Evolutionary conservation across 2,797 vertebrate species (phyloP), one percentile per base, ranked within the genome.

Genomic region (Limosa lapponica): DNA sequence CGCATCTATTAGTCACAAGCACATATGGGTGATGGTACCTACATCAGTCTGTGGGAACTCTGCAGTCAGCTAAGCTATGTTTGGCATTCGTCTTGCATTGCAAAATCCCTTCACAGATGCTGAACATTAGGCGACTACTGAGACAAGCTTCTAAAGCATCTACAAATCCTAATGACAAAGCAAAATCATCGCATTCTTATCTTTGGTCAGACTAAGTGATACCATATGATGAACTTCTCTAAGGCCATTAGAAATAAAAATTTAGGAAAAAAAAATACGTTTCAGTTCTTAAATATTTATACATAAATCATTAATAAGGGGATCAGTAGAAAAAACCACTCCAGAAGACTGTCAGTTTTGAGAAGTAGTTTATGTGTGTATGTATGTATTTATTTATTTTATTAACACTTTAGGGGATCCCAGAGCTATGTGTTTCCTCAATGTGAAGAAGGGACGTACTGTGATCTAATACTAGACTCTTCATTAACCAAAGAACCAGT

Each of bases 51-150:
- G 90, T 70, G 93, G 82, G 87, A 88, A 24, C 55, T 19, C 82
- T 88, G 66, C 79, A 90, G 61, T 11, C 79, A 79, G 82, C 72
- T 79, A 54, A 95, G 62, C 49, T 24, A 14, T 43, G 66, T 52
- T 79, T 84, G 77, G 82, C 91, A 55, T 91, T 83, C 73, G 10
- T 46, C 49, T 91, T 54, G 57, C 3, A 0, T 36, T 92, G 66
- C 82, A 93, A 75, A 94, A 90, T 71, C 85, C 28, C 54, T 66
- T 61, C 80, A 41, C 80, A 87, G 87, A 51, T 79, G 79, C 85
- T 51, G 43, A 90, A n/a, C n/a, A 16, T 75, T 34, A 44, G 30
- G 48, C 13, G 6, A 62, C 54, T 28, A 52, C 85, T 51, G 57
- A 83, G 58, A 74, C 24, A 52, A 59, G 44, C 61, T 37, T 54